A percentile compares a stretch with the other conserved stretches of the same genome.
Conservation (phyloP, 2,888 invertebrate genomes). For the Theodoxus fluviatilis region DNA sequence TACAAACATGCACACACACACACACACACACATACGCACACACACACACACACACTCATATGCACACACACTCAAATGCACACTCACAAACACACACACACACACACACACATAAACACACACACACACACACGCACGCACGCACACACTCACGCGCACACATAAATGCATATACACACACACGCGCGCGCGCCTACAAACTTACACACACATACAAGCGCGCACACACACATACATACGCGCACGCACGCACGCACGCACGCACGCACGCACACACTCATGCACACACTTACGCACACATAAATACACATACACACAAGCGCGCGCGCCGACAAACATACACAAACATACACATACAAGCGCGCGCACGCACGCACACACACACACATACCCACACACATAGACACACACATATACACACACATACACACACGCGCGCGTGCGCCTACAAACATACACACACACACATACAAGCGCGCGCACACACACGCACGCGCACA, state of each 20-base stretch:
- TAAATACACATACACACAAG: conserved; percentile 1
- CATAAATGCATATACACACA: too few relatives aligned
- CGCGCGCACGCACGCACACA: too few relatives aligned
- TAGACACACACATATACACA: too few relatives aligned
- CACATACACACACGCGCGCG: too few relatives aligned
- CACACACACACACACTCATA: neutral
- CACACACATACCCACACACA: too few relatives aligned
- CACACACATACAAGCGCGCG: neutral
- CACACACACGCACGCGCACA: neutral
- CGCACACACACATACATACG: too few relatives aligned
- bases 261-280: neutral
- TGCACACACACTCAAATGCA: neutral
- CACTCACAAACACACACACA: conserved; percentile 4
- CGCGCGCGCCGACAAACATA: neutral
- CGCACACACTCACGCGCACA: neutral
- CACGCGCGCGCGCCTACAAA: too few relatives aligned
- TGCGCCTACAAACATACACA: too few relatives aligned
- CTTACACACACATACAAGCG: too few relatives aligned
- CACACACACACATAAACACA: conserved; percentile 6
- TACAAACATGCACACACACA: too few relatives aligned
- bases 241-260: neutral
- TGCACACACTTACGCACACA: neutral
- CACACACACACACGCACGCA: neutral
- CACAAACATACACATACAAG: neutral
- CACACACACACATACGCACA: too few relatives aligned